phyloP scores from a whole-genome alignment of 2,797 vertebrate genomes.

The Hydrophis major region DNA sequence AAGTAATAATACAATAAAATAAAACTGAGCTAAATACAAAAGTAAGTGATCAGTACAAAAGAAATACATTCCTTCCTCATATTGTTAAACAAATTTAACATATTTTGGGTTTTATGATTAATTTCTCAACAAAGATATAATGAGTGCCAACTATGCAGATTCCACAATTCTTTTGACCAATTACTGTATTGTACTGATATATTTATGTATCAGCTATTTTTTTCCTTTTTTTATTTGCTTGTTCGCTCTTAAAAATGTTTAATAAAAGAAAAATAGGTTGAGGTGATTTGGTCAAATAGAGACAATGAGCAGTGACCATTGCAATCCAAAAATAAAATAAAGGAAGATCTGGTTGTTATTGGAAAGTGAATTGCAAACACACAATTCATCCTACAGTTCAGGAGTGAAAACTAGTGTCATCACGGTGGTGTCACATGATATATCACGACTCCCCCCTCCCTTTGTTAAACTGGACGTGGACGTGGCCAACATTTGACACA shows the following conservation, averaged over 20 bases:
- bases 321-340: neutral
- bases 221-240: neutral
- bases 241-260: neutral
- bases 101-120: neutral
- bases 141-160: neutral
- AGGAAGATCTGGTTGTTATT: neutral
- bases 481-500: too few species aligned
- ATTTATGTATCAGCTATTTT: neutral
- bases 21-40: neutral
- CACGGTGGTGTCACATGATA: too few species aligned
- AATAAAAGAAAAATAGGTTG: neutral
- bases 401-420: too few species aligned
- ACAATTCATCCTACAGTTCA: neutral
- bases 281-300: neutral
- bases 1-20: neutral
- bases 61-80: neutral
- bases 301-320: neutral
- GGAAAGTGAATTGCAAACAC: neutral
- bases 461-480: too few species aligned
- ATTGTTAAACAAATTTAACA: neutral
- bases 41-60: neutral
- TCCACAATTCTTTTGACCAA: neutral
- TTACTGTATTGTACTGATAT: neutral
- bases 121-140: neutral
- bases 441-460: too few species aligned